These are phyloP conservation scores for Teinopalpus imperialis DNA, from an alignment of 2,888 invertebrate genomes.

Conservation along the genomic window DNA sequence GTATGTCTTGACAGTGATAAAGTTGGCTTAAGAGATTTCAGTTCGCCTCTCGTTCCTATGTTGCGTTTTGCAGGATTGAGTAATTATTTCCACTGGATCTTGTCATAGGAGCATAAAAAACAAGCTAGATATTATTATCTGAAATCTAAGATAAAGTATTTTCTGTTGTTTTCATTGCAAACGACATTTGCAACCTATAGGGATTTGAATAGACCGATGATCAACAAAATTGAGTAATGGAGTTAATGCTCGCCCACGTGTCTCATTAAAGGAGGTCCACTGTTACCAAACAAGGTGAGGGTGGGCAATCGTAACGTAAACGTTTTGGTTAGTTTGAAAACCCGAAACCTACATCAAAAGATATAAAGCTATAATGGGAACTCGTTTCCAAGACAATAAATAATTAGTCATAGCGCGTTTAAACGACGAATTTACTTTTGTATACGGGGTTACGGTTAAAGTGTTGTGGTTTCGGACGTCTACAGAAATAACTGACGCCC, in stretches of 20 bases:
- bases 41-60: slow-evolving; percentile 34
- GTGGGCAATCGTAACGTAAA: slow-evolving; percentile 41
- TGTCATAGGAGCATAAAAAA: no score
- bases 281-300: slow-evolving; percentile 55
- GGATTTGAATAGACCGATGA: no score
- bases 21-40: slow-evolving; percentile 7
- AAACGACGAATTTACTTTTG: slow-evolving; percentile 10
- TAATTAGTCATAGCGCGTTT: slow-evolving; percentile 19
- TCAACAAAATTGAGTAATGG: no score
- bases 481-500: slow-evolving; percentile 26
- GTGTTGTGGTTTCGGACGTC: slow-evolving; percentile 23
- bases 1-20: slow-evolving; percentile 22
- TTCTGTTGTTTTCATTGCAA: slow-evolving; percentile 35
- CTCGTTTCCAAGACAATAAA: slow-evolving; percentile 23
- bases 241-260: slow-evolving; percentile 67
- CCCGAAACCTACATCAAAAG: slow-evolving; percentile 45
- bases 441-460: slow-evolving; percentile 20
- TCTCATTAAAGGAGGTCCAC: slow-evolving; percentile 57
- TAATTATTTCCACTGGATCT: neutral
- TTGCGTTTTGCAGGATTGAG: slow-evolving; percentile 1
- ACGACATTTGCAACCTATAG: slow-evolving; percentile 56
- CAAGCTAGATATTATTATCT: no score
- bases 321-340: slow-evolving; percentile 46
- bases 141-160: slow-evolving; percentile 17
- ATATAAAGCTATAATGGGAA: slow-evolving; percentile 37